Evolutionary conservation across 2,888 invertebrate genomes (phyloP), one percentile per base, ranked within the genome.

Genomic region (Drosophila kanekoi): DNA sequence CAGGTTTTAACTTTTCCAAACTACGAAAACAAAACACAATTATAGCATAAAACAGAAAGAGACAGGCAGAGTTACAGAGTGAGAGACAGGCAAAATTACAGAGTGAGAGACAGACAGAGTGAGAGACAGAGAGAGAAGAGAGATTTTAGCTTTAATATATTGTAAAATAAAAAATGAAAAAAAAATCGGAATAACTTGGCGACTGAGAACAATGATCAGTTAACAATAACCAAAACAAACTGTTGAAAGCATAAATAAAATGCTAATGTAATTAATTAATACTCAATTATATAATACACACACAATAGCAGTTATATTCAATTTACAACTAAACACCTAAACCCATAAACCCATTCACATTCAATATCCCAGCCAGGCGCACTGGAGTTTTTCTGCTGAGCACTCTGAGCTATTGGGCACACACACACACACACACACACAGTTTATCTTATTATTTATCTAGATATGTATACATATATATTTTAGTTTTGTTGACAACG

Each of bases 361-460:
- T 28, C 8, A 28, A 14, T 32, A 57, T 10, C 4, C 40, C 40
- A 43, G n/a, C 45, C 11, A 56, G 54, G 4, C 44, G 28, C 56
- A 61, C 53, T 52, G 47, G 33, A 52, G 40, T 14, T 52, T 58
- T 38, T 16, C 41, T 41, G 59, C 69, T 69, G 74, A 41, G 56
- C 73, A 67, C 72, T 28, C 28, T 67, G 72, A 74, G 74, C 74
- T 73, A 73, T 58, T 54, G 10, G 37, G 57, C 57, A 48, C 18
- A 44, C 20, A 23, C 23, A 23, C 20, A 23, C 23, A 23, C 57
- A 48, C 18, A 44, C 57, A 48, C 18, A 44, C 20, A 23, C 23
- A 23, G 23, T 23, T 23, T 23, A 51, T 13, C 14, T 56, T 48
- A 48, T 18, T 43, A 14, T 37, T 37, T 28, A 38, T 48, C 14